These are phyloP conservation scores for Boloria selene DNA, from an alignment of 2,888 invertebrate species.

Conservation along the genomic window DNA sequence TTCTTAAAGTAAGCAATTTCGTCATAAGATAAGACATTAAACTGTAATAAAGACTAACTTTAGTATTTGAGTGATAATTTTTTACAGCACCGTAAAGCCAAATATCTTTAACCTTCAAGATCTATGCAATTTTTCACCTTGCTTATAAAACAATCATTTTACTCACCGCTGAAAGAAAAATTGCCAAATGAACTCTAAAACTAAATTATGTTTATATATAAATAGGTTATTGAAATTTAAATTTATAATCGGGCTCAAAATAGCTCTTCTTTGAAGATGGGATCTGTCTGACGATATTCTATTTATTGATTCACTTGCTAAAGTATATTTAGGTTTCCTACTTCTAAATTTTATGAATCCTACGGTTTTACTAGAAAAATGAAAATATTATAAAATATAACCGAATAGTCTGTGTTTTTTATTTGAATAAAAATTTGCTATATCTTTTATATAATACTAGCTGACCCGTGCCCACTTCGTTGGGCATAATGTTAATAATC, in stretches of 20 bases:
- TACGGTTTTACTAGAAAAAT: too few relatives aligned
- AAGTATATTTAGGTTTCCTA: neutral
- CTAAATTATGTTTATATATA: neutral
- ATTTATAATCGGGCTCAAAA: constrained; percentile 16
- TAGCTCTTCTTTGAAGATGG: neutral
- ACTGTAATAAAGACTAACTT: constrained; percentile 20
- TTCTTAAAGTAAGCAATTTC: neutral
- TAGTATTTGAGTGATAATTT: constrained; percentile 17
- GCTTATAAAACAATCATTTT: constrained; percentile 2
- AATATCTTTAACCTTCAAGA: constrained; percentile 16
- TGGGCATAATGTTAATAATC: too few relatives aligned
- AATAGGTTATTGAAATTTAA: constrained; percentile 5
- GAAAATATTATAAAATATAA: too few relatives aligned
- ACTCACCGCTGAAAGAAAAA: constrained; percentile 7
- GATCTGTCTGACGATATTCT: neutral
- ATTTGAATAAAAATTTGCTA: too few relatives aligned
- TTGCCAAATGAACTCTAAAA: neutral
- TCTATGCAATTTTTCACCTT: constrained; percentile 1
- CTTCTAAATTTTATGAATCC: neutral
- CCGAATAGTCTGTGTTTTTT: too few relatives aligned
- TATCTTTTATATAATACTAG: too few relatives aligned
- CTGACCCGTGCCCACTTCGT: too few relatives aligned
- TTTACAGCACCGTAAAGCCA: constrained; percentile 21
- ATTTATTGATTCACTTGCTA: neutral
- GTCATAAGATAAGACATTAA: constrained; percentile 6